Evolutionary conservation across 1,140 invertebrate genomes (phyloP).

Genomic region (Akabosia matsudoensis): DNA sequence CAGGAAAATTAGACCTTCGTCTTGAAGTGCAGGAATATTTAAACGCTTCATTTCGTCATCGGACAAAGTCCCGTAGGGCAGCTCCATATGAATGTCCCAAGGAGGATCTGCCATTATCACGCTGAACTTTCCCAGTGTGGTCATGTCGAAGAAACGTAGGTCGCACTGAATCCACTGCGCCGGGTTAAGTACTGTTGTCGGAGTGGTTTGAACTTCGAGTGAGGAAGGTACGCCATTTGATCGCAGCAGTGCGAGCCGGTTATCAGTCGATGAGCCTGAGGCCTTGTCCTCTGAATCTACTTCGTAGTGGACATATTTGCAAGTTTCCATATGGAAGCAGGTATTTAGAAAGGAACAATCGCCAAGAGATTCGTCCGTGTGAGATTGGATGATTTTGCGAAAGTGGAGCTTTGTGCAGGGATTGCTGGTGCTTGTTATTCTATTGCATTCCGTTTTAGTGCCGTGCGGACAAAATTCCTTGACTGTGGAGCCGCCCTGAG

Average conservation of each 20-base stretch:
- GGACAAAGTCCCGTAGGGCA: conserved; percentile 98
- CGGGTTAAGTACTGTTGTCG: conserved; percentile 69
- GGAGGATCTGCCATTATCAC: conserved; percentile 95
- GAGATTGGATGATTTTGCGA: conserved; percentile 93
- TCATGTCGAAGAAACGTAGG: conserved; percentile 91
- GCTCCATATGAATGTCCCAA: conserved; percentile 94
- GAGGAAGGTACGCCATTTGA: conserved; percentile 46
- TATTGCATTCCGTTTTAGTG: conserved; percentile 83
- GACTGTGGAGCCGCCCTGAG: conserved; percentile 71
- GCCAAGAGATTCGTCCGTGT: conserved; percentile 92
- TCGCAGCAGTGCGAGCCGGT: conserved; percentile 49
- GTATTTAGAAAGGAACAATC: conserved; percentile 98
- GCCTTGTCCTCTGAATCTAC: conserved; percentile 62
- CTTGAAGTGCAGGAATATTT: conserved; percentile 84
- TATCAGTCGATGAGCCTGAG: background rate
- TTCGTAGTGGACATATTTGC: conserved; percentile 83
- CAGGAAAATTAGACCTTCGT: conserved; percentile 92
- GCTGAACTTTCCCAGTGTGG: conserved; percentile 86
- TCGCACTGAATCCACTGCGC: conserved; percentile 98
- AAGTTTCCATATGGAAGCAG: conserved; percentile 92
- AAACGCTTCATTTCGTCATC: conserved; percentile 97
- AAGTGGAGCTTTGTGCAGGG: conserved; percentile 91
- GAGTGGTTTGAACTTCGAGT: conserved; percentile 49
- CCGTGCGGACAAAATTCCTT: conserved; percentile 91
- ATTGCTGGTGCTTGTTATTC: conserved; percentile 57